Base-by-base conservation (phyloP, 1,140 invertebrate species). In the Zaprionus taronus region DNA sequence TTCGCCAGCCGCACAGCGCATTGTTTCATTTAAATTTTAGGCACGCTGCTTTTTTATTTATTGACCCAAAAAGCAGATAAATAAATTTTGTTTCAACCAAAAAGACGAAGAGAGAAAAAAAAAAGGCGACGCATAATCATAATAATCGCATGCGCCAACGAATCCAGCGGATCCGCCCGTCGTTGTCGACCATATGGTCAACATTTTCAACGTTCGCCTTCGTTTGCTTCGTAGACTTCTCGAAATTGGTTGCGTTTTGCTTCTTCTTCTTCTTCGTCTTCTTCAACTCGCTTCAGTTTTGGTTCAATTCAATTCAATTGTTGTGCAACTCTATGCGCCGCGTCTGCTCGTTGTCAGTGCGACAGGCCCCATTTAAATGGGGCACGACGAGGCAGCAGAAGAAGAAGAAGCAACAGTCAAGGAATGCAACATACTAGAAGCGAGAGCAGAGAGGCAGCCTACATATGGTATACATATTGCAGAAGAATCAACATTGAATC, bases 41-140 rank as follows among this genome's bases (percentile, higher is more conserved):
- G 85, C 84, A 89, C 85, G 81, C 78, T 81, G 84, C 74, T 75
- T 69, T 74, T 81, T 84, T 87, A 87, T 87, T 89, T 89, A 89
- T 89, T 89, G 84, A 89, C 84, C 84, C 84, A 89, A 77, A 89
- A 89, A 90, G 49, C 84, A 90, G 84, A 89, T 90, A 89, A 89
- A 89, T 89, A 87, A 81, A 84, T 89, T 79, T 81, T 79, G 64
- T 78, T 77, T 72, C 73, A 67, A 74, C 65, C 72, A 55, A 86
- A 71, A 79, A 81, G 62, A 58, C 51, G 31, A 47, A 69, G 47
- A 49, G 47, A 62, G 20, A 51, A 17, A 60, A 55, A 34, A 34
- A 64, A 71, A 77, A 65, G 55, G 49, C 44, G 26, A 66, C 80
- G 66, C 66, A 80, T 81, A 81, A 87, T 83, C 78, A 87, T 77